Base-by-base conservation (phyloP, 2,888 invertebrate genomes). In the Thecocarcelia acutangulata region DNA sequence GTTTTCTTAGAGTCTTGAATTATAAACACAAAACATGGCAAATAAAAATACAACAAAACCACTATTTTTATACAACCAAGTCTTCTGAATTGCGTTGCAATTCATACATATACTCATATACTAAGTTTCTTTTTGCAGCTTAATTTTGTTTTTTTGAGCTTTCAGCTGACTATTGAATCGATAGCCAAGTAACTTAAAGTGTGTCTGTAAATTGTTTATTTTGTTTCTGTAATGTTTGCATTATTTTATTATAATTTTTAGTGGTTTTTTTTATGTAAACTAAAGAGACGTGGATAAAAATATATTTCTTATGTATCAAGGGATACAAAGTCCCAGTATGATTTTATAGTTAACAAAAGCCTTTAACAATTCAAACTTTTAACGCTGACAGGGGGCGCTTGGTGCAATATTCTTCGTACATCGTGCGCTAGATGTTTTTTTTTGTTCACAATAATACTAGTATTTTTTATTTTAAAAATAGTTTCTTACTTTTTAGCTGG, bases 171-270 rank as follows among this genome's bases (percentile, higher is more conserved):
- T 44, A 13, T 54, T 54, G 15, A 64, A 64, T 56, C 50, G 70
- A 70, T 80, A 66, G 59, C 76, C 66, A 80, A 72, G 80, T 76
- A 75, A 76, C 59, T 72, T 72, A 42, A 24, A 56, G 33, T 59
- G 19, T 52, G 44, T 63, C 33, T 63, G 44, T 46, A 46, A 8
- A 74, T 54, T 70, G 21, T 64, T 64, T 73, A 21, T 40, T 40
- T 46, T 56, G 24, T 42, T 72, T 50, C 11, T 37, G 56, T 48
- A 50, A n/a, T 24, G 19, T 59, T 44, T 48, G 28, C 37, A 40
- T 24, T 54, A 37, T 52, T 76, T 72, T 46, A 13, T 46, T 54
- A 40, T 63, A 59, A 15, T 28, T 72, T 75, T 76, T 76, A 61
- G 64, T 28, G 1, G 46, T 66, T 70, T 52, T 56, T 59, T 76